These are phyloP conservation scores for Acromyrmex heyeri DNA, from an alignment of 1,140 invertebrate species.

Conservation along the genomic window DNA sequence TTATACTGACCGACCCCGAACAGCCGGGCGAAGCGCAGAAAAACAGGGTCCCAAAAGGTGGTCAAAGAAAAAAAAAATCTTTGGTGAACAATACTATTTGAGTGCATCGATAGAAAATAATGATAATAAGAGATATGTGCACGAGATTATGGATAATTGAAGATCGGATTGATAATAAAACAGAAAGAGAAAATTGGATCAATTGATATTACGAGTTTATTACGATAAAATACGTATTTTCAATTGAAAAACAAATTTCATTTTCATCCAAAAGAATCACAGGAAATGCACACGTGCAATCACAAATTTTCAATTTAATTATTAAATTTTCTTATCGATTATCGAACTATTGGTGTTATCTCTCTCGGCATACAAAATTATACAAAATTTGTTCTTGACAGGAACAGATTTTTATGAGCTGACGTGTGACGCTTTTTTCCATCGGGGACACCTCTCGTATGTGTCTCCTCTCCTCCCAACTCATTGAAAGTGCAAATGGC, in stretches of 20 bases:
- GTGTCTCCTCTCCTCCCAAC: neutral
- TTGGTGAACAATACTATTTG: neutral
- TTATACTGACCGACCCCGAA: conserved; percentile 51
- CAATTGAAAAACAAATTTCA: neutral
- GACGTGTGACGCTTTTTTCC: conserved; percentile 15
- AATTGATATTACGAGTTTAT: neutral
- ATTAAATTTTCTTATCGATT: neutral
- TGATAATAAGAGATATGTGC: neutral
- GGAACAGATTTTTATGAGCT: conserved; percentile 23
- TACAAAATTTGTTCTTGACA: neutral
- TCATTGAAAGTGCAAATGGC: conserved; percentile 48
- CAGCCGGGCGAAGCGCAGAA: conserved; percentile 40
- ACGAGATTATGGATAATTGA: conserved; percentile 1
- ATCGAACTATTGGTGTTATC: neutral
- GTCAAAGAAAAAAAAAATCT: neutral
- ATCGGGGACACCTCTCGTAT: neutral
- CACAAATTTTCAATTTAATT: neutral
- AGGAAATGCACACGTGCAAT: neutral
- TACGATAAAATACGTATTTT: neutral
- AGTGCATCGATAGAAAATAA: neutral
- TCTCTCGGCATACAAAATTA: neutral
- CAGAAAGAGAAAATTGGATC: neutral
- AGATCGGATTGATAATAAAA: neutral
- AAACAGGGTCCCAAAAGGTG: neutral
- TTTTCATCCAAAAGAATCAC: neutral